Percentiles rank a stretch among this genome's conserved stretches.
phyloP scores from a whole-genome alignment of 1,140 invertebrate genomes.

The Panulirus ornatus region DNA sequence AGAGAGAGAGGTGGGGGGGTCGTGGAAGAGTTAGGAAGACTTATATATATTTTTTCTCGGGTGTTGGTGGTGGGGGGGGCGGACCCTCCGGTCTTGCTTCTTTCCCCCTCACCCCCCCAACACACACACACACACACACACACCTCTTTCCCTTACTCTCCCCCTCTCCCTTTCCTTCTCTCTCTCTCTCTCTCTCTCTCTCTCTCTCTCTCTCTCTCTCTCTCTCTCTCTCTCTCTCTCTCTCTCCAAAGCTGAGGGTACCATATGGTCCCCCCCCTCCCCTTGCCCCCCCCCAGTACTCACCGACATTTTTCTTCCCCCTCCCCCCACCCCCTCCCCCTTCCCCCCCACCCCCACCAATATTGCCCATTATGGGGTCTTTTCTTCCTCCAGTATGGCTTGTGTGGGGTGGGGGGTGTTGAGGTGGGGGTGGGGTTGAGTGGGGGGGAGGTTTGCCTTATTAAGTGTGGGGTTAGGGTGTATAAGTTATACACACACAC shows the following conservation, averaged over 20 bases:
- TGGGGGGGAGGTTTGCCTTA: no score
- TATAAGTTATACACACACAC: neutral
- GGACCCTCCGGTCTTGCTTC: no score
- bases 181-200: constrained; percentile 38
- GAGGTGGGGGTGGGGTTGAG: no score
- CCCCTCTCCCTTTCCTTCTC: neutral
- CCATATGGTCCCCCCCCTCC: neutral
- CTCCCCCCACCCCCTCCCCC: no score
- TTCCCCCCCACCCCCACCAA: no score
- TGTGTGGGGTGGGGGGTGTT: no score
- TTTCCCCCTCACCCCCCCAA: neutral
- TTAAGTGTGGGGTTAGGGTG: no score
- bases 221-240: constrained; percentile 7
- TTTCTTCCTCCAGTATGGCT: no score
- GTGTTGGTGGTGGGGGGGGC: no score
- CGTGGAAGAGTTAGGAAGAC: neutral
- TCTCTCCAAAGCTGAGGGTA: neutral
- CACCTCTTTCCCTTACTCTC: neutral
- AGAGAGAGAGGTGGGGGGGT: neutral
- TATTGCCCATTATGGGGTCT: no score
- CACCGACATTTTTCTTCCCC: no score
- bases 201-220: constrained; percentile 48
- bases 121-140: neutral
- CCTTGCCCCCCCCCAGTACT: neutral
- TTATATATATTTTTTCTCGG: no score